Evolutionary conservation across 2,113 vertebrate genomes (phyloP), one percentile per base, ranked within the genome.

Genomic region (Clarias batrachus): DNA sequence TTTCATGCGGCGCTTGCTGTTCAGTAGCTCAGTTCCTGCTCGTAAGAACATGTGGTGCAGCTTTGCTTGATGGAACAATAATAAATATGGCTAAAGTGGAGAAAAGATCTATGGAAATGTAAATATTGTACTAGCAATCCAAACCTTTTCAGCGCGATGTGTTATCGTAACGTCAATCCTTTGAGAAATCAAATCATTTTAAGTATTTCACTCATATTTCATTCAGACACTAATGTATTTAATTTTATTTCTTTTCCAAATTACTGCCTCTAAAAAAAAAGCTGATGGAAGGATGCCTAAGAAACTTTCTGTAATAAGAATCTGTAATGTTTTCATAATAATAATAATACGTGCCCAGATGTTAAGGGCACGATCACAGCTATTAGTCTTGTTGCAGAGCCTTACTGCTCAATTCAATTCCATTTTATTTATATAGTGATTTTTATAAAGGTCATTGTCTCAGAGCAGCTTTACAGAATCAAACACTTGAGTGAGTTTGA

Each of bases 41-140:
- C 56, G 12, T 86, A 23, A 37, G 3, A 0, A 9, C 54, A 62
- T 82, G 19, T 54, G 25, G 33, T 68, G 59, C 33, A 57, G n/a
- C 65, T 83, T 87, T 84, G n/a, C 60, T 27, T 65, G 30, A 83
- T 52, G 73, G 23, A 87, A 65, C 63, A 57, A 81, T 85, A 77
- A 66, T 63, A 76, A 84, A 83, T 66, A 14, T 7, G n/a, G 0
- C 30, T 82, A 62, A 84, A 56, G 59, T 33, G 23, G 23, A 52
- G 21, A 33, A 37, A 65, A 68, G 54, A 78, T 62, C 41, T 48
- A 37, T 78, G 73, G 78, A 79, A 80, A 70, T 68, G 54, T 21
- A 70, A 79, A 80, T 68, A 73, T 41, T 82, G 83, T 63, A 82
- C 25, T 82, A 33, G 25, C 63, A 76, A 23, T 13, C 66, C 85